Evolutionary conservation across 2,797 vertebrate species (phyloP), one percentile per base, ranked within the genome.

Genomic region (Bradypodion ventrale): DNA sequence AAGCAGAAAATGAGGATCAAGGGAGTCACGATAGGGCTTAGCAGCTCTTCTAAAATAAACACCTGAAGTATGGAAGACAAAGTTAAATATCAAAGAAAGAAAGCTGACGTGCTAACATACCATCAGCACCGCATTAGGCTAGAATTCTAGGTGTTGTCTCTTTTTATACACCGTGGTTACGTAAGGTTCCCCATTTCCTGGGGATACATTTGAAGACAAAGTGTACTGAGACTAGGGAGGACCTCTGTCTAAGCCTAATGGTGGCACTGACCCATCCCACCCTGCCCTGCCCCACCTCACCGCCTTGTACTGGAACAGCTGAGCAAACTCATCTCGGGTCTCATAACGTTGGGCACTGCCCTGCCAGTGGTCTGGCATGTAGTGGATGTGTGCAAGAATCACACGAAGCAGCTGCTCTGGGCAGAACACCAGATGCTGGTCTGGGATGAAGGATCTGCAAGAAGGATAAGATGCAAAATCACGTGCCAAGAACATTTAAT

Each of bases 301-400:
- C 89, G 98, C 98, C 96, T 99, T 99, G 96, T 99, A 99, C 94
- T 99, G 98, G 95, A 99, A 99, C 89, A 99, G 98, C 94, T 99
- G 98, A 66, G 98, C 97, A 87, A 99, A 99, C 94, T 99, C 98
- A 21, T 99, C 98, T 29, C 98, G 96, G 91, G 98, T 99, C 96
- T 99, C 98, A 0, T 98, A 98, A 93, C 98, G 96, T 89, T 99
- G 98, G 84, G 98, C 98, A 7, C 97, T 98, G 92, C 98, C 98
- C 95, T 99, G 98, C 98, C 98, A 99, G 95, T 99, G 98, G 95
- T 99, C 98, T 40, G 98, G 98, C 98, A 99, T 99, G 94, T 99
- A 99, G 95, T 99, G 98, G 91, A 99, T 98, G 87, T 99, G 98
- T 1, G 98, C 98, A 88, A 99, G 95, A 90, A 99, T 98, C 88